Evolutionary conservation across 2,888 invertebrate genomes (phyloP), one percentile per base, ranked within the genome.

Genomic region (Dermolepida albohirtum): DNA sequence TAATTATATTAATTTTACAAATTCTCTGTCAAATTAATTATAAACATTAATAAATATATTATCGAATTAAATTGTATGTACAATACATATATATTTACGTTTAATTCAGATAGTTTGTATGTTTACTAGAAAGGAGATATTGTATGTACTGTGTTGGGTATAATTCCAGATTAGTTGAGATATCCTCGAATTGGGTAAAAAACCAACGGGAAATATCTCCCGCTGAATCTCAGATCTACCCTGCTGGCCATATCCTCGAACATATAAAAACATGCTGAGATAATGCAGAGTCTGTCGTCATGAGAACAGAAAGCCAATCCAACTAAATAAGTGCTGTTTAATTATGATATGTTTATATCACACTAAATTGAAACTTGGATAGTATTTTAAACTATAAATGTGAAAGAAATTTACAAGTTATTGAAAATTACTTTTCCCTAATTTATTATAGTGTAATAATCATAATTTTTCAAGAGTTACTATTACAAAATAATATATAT

Each of bases 181-280:
- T 62, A 62, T 62, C 59, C 47, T 29, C 47, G 59, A 62, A 47
- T 34, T 62, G 59, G 47, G 59, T 62, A 34, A 62, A 62, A 44
- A 62, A 74, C 74, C 73, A 70, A 73, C 73, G 74, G 76, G 75
- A 76, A 75, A 75, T 73, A 73, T 71, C 67, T 72, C 77, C 78
- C 71, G 74, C 72, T 59, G 78, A 64, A 75, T 70, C 70, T 67
- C 72, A 72, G 71, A 71, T 73, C 75, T 73, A 71, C 75, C 77
- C 77, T 73, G 78, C 78, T 78, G 78, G 72, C 75, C 77, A 73
- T 74, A 75, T 77, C 75, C 76, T 73, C 71, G 74, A 68, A 74
- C 73, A 71, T 71, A 75, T 76, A 74, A 74, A 73, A 71, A 71
- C 78, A 76, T 72, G 78, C 78, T 77, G 78, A 22, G 77, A 71